Evolutionary conservation across 2,113 vertebrate species (phyloP).

Genomic region (Lanius collurio): DNA sequence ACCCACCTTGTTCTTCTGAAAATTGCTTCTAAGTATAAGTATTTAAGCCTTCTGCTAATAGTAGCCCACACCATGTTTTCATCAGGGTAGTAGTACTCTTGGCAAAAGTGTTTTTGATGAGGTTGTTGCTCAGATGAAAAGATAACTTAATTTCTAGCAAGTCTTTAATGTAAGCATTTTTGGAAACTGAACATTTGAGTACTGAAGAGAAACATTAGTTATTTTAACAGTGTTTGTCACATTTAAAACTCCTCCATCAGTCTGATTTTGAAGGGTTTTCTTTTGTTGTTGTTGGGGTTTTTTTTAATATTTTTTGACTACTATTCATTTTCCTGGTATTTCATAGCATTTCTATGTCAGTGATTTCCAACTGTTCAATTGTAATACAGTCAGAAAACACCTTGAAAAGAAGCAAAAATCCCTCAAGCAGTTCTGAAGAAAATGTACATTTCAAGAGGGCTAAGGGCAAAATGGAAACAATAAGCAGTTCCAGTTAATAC

Average conservation of each 20-base stretch:
- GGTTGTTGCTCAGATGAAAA: background rate
- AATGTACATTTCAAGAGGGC: background rate
- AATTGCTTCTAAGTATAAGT: background rate
- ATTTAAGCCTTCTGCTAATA: background rate
- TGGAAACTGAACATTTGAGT: background rate
- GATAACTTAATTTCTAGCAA: background rate
- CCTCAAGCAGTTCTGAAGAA: background rate
- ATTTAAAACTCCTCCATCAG: background rate
- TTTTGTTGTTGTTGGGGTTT: background rate
- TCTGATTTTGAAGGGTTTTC: background rate
- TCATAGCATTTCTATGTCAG: background rate
- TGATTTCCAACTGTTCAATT: background rate
- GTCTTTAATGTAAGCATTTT: background rate
- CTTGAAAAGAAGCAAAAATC: background rate
- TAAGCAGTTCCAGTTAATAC: background rate
- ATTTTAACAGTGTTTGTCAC: background rate
- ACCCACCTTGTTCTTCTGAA: background rate
- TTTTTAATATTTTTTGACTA: background rate
- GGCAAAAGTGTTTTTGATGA: background rate
- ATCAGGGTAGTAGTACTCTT: background rate
- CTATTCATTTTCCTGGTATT: background rate
- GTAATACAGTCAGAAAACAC: background rate
- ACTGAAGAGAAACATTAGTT: background rate
- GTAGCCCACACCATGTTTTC: background rate
- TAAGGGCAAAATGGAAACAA: background rate